Base-by-base conservation (phyloP, 2,888 invertebrate genomes). In the Nemapogon koenigi region DNA sequence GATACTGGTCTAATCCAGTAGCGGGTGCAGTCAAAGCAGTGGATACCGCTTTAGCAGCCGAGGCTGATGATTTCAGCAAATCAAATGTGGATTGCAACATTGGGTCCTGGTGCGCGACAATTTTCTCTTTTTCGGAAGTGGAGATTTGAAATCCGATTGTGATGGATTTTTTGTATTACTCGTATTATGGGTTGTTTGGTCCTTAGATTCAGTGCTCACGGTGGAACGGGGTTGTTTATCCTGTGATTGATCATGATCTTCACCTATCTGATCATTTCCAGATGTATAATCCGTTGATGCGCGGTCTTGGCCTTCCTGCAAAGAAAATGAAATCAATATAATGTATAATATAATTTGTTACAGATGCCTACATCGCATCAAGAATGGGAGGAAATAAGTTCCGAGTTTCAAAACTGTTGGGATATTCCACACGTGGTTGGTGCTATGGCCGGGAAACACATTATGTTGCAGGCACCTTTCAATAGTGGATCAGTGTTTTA, bases 51-150 rank as follows among this genome's bases (percentile, higher is more conserved):
- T 37, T 40, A 42, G 42, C 40, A 42, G 42, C 41, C 39, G 36
- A 37, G 37, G 41, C 37, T 42, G 41, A 42, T 37, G 37, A 39
- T 42, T 8, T 40, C 40, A 40, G 35, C 40, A 40, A 42, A 37
- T 42, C 40, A 40, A 40, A 42, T 40, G 40, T 40, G 38, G 37
- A 40, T 38, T 38, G 37, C 35, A 40, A 38, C 40, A 42, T 40
- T 38, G 40, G 37, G 40, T 42, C 37, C 40, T 42, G 35, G 40
- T 42, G 37, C 40, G 41, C 36, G 39, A 27, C 36, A 38, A 37
- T 40, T 42, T 40, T 42, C 35, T 42, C 42, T 40, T 40, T 42
- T 38, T 42, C 40, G 42, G 40, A 31, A 42, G 40, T 40, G 40
- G 42, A 42, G 35, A 38, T 40, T 42, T 42, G 40, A 42, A 42